A percentile compares a stretch with the other conserved stretches of the same genome.
These are phyloP conservation scores for Hirudo medicinalis DNA, from an alignment of 1,140 invertebrate genomes.

Conservation along the genomic window DNA sequence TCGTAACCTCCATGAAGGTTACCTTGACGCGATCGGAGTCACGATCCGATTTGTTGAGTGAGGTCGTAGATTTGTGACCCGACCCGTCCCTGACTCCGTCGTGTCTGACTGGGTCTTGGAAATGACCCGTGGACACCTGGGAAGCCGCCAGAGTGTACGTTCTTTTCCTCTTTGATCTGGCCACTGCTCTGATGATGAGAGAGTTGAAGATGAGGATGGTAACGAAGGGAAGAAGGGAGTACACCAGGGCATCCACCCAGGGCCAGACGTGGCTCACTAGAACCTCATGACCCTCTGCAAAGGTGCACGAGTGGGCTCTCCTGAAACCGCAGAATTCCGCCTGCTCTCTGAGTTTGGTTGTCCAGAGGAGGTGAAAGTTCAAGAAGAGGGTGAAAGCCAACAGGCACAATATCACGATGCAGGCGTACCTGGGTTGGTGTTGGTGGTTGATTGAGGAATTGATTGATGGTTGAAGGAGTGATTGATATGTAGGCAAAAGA, in stretches of 20 bases:
- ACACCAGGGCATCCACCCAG: constrained; percentile 35
- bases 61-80: background rate
- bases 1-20: too few species aligned
- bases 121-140: background rate
- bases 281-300: constrained; percentile 16
- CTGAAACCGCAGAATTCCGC: background rate
- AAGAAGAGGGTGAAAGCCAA: constrained; percentile 25
- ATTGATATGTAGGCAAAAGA: too few species aligned
- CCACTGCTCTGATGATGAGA: constrained; percentile 18
- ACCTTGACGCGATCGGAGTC: background rate
- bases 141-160: background rate
- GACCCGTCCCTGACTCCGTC: too few species aligned
- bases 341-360: constrained; percentile 11
- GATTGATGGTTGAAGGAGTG: too few species aligned
- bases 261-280: constrained; percentile 30
- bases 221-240: constrained; percentile 33
- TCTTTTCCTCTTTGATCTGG: constrained; percentile 5
- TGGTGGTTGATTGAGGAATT: too few species aligned
- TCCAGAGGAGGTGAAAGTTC: constrained; percentile 33
- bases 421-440: background rate
- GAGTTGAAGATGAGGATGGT: constrained; percentile 25
- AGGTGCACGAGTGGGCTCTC: background rate
- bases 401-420: constrained; percentile 7
- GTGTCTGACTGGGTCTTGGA: background rate
- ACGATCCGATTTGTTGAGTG: background rate